Conservation (phyloP, 2,888 invertebrate species). For the Diabrotica balteata region DNA sequence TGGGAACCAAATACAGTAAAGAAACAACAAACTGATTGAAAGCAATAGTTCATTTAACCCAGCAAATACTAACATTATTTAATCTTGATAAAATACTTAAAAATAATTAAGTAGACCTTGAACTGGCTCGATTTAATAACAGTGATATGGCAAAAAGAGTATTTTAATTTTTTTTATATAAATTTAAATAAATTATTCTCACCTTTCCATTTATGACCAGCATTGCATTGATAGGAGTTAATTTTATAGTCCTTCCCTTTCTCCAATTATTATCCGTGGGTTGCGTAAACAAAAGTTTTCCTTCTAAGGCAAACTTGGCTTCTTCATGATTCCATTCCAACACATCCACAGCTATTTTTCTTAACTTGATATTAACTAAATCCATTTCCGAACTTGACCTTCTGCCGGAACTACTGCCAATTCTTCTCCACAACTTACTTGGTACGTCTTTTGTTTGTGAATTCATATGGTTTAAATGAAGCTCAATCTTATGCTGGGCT, state of each 20-base stretch:
- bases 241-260: conserved; percentile 86
- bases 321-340: conserved; percentile 95
- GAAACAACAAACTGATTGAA: no score
- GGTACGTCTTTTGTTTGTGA: conserved; percentile 91
- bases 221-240: conserved; percentile 87
- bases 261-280: conserved; percentile 92
- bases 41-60: no score
- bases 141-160: no score
- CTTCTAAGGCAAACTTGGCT: conserved; percentile 89
- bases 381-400: conserved; percentile 84
- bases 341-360: conserved; percentile 93
- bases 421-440: conserved; percentile 88
- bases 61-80: no score
- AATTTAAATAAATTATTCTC: conserved; percentile 41
- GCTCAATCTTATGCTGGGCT: conserved; percentile 91
- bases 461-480: conserved; percentile 93
- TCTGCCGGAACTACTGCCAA: conserved; percentile 73
- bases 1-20: no score
- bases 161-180: no score
- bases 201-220: conserved; percentile 93
- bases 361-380: conserved; percentile 85
- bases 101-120: no score
- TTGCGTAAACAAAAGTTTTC: conserved; percentile 85
- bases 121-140: no score
- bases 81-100: no score